Percentiles rank a stretch among this genome's conserved stretches.
phyloP scores from a whole-genome alignment of 2,113 vertebrate genomes.

The Pseudopodoces humilis region DNA sequence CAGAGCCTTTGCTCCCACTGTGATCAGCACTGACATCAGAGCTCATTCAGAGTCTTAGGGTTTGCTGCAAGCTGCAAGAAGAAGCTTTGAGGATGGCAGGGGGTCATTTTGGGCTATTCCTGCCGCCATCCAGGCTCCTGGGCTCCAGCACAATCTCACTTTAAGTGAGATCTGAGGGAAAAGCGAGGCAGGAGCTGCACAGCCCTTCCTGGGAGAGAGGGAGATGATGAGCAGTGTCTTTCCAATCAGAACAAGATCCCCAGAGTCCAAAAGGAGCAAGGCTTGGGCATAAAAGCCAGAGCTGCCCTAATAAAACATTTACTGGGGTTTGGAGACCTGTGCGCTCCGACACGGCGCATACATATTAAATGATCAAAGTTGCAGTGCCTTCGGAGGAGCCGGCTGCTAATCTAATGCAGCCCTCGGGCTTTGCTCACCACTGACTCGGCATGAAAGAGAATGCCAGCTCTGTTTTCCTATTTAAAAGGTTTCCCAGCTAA shows the following conservation, averaged over 20 bases:
- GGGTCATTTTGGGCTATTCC: background rate
- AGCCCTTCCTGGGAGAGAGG: background rate
- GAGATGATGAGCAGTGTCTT: background rate
- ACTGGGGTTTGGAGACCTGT: conserved; percentile 1
- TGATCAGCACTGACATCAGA: background rate
- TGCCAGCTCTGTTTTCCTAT: background rate
- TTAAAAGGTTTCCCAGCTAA: conserved; percentile 43
- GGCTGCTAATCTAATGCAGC: conserved; percentile 10
- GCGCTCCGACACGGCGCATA: background rate
- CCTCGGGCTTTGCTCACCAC: conserved; percentile 47
- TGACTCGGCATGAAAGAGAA: conserved; percentile 26
- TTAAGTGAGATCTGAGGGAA: background rate
- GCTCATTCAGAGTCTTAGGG: background rate
- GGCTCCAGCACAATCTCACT: background rate
- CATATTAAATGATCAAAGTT: background rate
- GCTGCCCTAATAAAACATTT: conserved; percentile 42
- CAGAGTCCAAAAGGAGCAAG: background rate
- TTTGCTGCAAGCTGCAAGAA: background rate
- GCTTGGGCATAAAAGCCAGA: background rate
- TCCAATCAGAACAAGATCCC: background rate
- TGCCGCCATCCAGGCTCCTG: background rate
- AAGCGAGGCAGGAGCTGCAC: background rate
- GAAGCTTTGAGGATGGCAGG: background rate
- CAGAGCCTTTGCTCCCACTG: background rate
- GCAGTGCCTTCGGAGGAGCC: background rate